Conservation (phyloP, 1,140 invertebrate species). For the Belonocnema kinseyi region DNA sequence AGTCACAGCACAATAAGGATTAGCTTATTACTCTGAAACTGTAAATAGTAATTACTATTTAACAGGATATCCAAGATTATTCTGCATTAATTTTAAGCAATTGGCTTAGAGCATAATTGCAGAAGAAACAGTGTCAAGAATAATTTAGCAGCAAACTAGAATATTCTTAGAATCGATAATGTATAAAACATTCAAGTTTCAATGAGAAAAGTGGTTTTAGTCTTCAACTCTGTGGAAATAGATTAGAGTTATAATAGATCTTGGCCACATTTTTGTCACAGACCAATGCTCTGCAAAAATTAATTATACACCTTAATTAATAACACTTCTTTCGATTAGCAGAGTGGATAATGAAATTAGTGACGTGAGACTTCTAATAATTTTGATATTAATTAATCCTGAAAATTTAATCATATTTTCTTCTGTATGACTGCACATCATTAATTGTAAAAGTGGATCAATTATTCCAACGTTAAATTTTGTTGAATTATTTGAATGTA, state of each 20-base stretch:
- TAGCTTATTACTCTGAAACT: neutral
- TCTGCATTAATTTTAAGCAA: neutral
- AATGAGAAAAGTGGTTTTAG: neutral
- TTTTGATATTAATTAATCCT: slow-evolving; percentile 1
- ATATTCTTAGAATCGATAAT: neutral
- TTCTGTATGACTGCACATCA: neutral
- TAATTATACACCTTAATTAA: neutral
- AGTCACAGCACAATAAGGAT: neutral
- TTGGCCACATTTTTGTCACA: neutral
- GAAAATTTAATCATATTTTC: neutral
- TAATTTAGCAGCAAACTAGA: slow-evolving; percentile 1
- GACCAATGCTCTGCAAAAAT: neutral
- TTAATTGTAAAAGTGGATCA: no score
- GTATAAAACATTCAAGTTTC: neutral
- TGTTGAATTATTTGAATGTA: no score
- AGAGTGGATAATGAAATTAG: neutral
- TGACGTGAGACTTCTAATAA: neutral
- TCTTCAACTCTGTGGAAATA: neutral
- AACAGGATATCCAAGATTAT: neutral
- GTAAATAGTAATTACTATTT: neutral
- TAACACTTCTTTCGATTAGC: neutral
- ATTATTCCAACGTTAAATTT: no score
- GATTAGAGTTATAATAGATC: slow-evolving; percentile 1
- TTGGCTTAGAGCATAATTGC: slow-evolving; percentile 9
- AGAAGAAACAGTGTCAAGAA: neutral